Base-by-base conservation (phyloP, 2,797 vertebrate species). In the Acomys russatus region DNA sequence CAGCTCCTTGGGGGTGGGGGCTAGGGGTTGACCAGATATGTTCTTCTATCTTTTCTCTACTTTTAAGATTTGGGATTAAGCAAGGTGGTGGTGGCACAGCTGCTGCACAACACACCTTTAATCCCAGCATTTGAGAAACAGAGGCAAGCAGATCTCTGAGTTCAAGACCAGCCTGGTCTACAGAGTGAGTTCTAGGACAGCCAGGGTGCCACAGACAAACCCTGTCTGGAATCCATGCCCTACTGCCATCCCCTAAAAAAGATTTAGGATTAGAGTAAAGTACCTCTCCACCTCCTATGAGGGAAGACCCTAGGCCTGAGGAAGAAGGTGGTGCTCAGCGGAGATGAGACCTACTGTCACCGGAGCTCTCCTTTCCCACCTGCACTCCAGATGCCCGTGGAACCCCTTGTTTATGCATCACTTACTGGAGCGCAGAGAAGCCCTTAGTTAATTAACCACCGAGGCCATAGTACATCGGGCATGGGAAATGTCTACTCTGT, bases 321-420 rank as follows among this genome's bases (percentile, higher is more conserved):
- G 51, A 12, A 79, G 15, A 17, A 35, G 30, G 7, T 7, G 3
- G 28, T 0, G 1, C 30, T n/a, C 64, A 86, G 51, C 30, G 61
- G 73, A 64, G 30, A 28, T 0, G 6, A 49, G n/a, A 10, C 64
- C 23, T 7, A 1, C 0, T 38, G n/a, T 56, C 63, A n/a, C 1
- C 2, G 1, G 70, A n/a, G 30, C 20, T 23, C 7, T 28, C 30
- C 12, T 28, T 23, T 56, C 66, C 61, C 49, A 35, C 77, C 66
- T 64, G 35, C 7, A 63, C 56, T 44, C 71, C 78, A n/a, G 33
- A 25, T 66, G 64, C n/a, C 28, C 0, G 0, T 1, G 56, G 68
- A 4, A 5, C 0, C 0, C 12, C 7, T 22, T n/a, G 44, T n/a
- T 70, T 33, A 54, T 25, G 49, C 30, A 25, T 33, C 11, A 22